A percentile compares a stretch with the other conserved stretches of the same genome.
These are phyloP conservation scores for Typhlomys cinereus DNA, from an alignment of 2,113 vertebrate genomes.

Conservation along the genomic window DNA sequence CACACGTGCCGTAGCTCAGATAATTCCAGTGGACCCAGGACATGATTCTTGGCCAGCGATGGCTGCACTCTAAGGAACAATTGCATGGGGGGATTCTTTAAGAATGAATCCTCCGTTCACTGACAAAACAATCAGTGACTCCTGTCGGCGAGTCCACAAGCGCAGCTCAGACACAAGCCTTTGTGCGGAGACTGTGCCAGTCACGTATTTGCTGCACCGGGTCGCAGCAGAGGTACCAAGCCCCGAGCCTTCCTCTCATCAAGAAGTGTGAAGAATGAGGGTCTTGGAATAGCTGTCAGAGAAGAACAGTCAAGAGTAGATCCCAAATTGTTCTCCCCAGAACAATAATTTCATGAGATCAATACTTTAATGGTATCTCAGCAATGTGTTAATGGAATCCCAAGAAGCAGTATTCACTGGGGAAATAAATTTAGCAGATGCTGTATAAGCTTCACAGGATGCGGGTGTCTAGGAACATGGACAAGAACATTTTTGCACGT, in stretches of 20 bases:
- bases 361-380: too few relatives aligned
- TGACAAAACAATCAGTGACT: background rate
- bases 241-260: background rate
- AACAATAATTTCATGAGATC: background rate
- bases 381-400: background rate
- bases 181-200: background rate
- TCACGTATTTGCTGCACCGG: background rate
- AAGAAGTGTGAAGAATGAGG: background rate
- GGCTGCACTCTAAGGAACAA: constrained; percentile 19
- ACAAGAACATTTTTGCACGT: too few relatives aligned
- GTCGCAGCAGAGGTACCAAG: background rate
- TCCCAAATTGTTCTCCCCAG: background rate
- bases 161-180: background rate
- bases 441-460: background rate
- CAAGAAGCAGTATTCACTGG: background rate
- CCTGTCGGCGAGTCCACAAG: background rate
- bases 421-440: background rate
- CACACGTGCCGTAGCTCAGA: background rate
- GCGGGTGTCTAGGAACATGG: too few relatives aligned
- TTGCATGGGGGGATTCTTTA: background rate
- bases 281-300: background rate
- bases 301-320: background rate
- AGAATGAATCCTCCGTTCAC: background rate
- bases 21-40: background rate
- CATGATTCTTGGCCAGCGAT: background rate